Evolutionary conservation across 1,140 invertebrate species (phyloP), one percentile per base, ranked within the genome.

Genomic region (Calliphora vicina): DNA sequence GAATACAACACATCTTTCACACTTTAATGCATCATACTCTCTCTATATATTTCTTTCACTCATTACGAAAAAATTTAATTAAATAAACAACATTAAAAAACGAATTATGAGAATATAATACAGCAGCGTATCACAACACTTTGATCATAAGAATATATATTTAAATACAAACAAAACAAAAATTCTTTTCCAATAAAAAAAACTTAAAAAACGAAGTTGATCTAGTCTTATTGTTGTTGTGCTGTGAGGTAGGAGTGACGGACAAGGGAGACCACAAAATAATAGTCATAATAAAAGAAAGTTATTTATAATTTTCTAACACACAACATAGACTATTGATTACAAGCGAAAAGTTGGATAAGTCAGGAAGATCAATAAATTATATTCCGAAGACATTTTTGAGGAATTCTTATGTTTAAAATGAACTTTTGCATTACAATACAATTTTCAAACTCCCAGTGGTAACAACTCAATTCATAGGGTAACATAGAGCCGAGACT

Each of bases 161-260:
- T 43, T 43, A 78, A 43, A 78, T 43, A 45, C n/a, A 76, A 76
- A 76, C n/a, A 12, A 42, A 76, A 76, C n/a, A 74, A 78, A 78
- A 84, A 42, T 83, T 84, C 81, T 82, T 29, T 84, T 84, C 73
- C 83, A 84, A 74, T 82, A 76, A 45, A 82, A 74, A 43, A 82
- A 82, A 27, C 26, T 57, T 13, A 73, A 50, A 82, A 76, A 26
- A 82, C 67, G 20, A 81, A 80, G 26, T 43, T 71, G 17, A 42
- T 78, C 50, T 50, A 82, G 71, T 29, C 12, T 74, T 13, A 57
- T 84, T 35, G 73, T 82, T 84, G 71, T 84, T 20, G 1, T 57
- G 13, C 17, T 57, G 10, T 35, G 35, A 8, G 35, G 35, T 5
- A 35, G 35, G 35, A 0, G 6, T 2, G 35, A 35, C 35, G 10